Percentiles rank a stretch among this genome's conserved stretches.
Conservation (phyloP, 2,113 vertebrate genomes). For the Pollimyrus isidori region DNA sequence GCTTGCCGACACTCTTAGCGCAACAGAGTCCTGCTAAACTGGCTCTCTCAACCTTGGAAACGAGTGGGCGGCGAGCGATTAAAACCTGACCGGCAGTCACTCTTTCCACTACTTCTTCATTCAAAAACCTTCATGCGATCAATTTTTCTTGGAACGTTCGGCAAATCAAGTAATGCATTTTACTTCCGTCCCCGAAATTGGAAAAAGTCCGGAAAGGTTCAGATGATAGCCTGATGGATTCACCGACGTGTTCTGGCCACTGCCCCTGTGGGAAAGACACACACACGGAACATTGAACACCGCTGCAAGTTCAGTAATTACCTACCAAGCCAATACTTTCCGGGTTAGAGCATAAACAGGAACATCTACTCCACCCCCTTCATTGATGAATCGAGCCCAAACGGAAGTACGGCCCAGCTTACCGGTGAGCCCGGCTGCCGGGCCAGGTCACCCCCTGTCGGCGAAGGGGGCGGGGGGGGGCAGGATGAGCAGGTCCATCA, state of each 20-base stretch:
- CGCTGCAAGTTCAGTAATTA: not conserved
- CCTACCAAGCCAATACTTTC: not conserved
- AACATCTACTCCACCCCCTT: not conserved
- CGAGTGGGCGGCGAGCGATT: not conserved
- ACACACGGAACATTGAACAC: not conserved
- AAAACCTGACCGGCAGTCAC: not conserved
- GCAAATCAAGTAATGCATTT: not conserved
- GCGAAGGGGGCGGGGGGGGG: slow-evolving; percentile 61
- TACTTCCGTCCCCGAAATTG: not conserved
- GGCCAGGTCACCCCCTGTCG: not conserved
- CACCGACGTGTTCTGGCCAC: not conserved
- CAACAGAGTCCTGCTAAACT: not conserved
- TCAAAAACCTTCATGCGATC: not conserved
- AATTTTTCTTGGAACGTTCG: not conserved
- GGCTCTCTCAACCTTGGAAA: not conserved
- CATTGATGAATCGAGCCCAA: not conserved
- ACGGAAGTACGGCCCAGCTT: not conserved
- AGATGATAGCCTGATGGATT: not conserved
- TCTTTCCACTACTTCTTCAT: not conserved
- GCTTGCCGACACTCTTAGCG: not conserved
- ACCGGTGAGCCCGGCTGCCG: not conserved
- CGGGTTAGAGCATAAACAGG: not conserved
- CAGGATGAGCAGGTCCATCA: slow-evolving; percentile 42
- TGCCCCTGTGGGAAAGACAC: not conserved
- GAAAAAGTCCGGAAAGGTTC: not conserved